Evolutionary conservation across 2,888 invertebrate species (phyloP), one percentile per base, ranked within the genome.

Genomic region (Luffia ferchaultella): DNA sequence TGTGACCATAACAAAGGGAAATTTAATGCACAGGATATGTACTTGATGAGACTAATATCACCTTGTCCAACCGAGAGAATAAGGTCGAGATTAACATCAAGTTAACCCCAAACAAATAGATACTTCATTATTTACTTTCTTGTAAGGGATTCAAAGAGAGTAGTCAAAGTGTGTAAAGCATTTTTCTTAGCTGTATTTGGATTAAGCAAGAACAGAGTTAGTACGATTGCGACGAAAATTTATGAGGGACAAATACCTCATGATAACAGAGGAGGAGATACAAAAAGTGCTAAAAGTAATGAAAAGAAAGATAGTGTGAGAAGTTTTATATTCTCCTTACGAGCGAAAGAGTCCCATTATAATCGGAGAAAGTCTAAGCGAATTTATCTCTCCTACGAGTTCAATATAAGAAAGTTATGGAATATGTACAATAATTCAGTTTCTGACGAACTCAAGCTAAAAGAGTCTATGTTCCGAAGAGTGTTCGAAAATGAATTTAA

Each of bases 341-440:
- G 19, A 43, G 50, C 20, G 47, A 45, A 48, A 44, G 50, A 50
- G 41, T 45, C 45, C 40, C 50, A 50, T 19, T 50, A 50, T 40
- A 43, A 42, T 50, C 20, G 50, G 20, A 50, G 30, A 20, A 50
- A 50, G 20, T 50, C 50, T 19, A 45, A 50, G 45, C 44, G 45
- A 45, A 50, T 50, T 19, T 30, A 50, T 50, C 45, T 50, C 41
- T 16, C 20, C 20, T 30, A 45, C 45, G 20, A 20, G 30, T 45
- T 50, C 20, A 50, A 18, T 43, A 50, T 40, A 40, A 40, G 9
- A 40, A 40, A 40, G 15, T 40, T 50, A 20, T 42, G 19, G 20
- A 46, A 50, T 40, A 20, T 50, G 19, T 50, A 50, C 16, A 50
- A 50, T 41, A 41, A 30, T 18, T 46, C 46, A 46, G 46, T 30